A percentile compares a stretch with the other conserved stretches of the same genome.
phyloP scores from a whole-genome alignment of 2,113 vertebrate species.

The Pterocles orientalis region DNA sequence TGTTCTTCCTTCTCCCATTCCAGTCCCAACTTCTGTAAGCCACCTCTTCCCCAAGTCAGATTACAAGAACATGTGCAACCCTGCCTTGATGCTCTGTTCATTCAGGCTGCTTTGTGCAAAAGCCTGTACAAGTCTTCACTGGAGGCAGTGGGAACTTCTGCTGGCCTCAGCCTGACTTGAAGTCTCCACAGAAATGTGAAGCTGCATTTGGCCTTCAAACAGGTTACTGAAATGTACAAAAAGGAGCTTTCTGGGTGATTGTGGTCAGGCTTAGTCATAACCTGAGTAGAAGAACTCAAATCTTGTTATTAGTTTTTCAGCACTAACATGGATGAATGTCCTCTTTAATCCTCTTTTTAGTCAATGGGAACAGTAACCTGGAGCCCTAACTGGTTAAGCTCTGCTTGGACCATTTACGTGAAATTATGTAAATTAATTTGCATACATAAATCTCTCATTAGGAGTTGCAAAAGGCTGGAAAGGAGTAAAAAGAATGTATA shows the following conservation, averaged over 20 bases:
- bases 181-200: background rate
- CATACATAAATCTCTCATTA: background rate
- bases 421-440: background rate
- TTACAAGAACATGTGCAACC: background rate
- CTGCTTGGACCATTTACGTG: background rate
- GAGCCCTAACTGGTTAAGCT: background rate
- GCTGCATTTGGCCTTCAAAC: background rate
- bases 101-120: background rate
- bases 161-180: background rate
- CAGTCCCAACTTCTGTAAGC: background rate
- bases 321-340: background rate
- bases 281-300: background rate
- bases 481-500: background rate
- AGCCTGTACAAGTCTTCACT: background rate
- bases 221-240: background rate
- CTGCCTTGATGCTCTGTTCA: background rate
- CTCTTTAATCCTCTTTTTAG: background rate
- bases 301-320: background rate
- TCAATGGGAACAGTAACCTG: background rate
- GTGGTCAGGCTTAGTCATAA: background rate
- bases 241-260: background rate
- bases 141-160: background rate
- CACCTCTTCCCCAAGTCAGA: background rate
- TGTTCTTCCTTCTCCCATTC: background rate
- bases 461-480: background rate